Percentiles rank a stretch among this genome's conserved stretches.
phyloP scores from a whole-genome alignment of 2,888 invertebrate genomes.

The Drosophila maculinotata region DNA sequence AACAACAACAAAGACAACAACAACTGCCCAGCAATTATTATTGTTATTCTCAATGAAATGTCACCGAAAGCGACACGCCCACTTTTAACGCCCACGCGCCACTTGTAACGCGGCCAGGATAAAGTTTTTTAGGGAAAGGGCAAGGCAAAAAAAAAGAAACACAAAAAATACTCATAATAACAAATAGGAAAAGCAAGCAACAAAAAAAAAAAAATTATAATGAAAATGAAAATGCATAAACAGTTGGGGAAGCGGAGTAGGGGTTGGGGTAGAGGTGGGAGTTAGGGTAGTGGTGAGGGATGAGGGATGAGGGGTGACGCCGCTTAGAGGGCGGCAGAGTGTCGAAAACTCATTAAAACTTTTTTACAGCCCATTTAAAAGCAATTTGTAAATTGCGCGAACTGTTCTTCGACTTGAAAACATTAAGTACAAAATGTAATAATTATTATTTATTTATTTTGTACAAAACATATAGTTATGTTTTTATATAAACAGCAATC shows the following conservation, averaged over 20 bases:
- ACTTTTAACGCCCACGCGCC: constrained; percentile 5
- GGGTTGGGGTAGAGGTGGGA: background rate
- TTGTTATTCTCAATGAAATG: constrained; percentile 32
- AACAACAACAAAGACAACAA: constrained; percentile 12
- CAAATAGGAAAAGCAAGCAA: constrained; percentile 46
- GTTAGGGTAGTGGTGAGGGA: background rate
- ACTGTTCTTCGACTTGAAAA: constrained; percentile 44
- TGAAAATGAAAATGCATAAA: constrained; percentile 72
- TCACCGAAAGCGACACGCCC: constrained; percentile 39
- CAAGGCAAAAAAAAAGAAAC: background rate
- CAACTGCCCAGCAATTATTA: constrained; percentile 48
- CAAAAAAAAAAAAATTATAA: constrained; percentile 58
- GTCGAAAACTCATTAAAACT: constrained; percentile 85
- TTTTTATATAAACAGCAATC: background rate
- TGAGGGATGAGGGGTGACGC: background rate
- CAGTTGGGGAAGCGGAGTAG: constrained; percentile 30
- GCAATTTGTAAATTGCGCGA: constrained; percentile 84
- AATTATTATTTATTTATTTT: constrained; percentile 64
- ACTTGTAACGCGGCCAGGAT: constrained; percentile 12
- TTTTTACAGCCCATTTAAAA: constrained; percentile 85
- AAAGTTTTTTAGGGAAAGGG: constrained; percentile 17
- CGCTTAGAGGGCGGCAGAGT: constrained; percentile 40
- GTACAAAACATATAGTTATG: background rate
- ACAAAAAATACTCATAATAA: constrained; percentile 36
- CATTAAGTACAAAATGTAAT: constrained; percentile 45